Base-by-base conservation (phyloP, 2,888 invertebrate genomes). In the Xylota sylvarum region DNA sequence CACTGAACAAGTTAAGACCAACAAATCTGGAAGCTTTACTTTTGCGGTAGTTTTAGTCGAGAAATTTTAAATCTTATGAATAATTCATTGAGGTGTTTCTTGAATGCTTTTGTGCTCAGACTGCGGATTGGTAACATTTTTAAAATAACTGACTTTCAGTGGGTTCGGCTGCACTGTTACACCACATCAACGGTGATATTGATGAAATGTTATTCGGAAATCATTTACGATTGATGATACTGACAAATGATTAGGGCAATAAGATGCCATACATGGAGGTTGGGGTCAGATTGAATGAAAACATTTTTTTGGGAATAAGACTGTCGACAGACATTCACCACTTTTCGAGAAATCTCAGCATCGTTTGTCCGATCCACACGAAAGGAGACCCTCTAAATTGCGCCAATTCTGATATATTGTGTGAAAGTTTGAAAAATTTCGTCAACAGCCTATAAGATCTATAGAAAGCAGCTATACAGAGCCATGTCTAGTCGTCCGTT, bases 81-180 rank as follows among this genome's bases (percentile, higher is more conserved):
- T 55, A 55, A 43, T 55, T 55, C 55, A 55, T 55, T 4, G n/a
- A 55, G 55, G 14, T 30, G n/a, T 30, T 30, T n/a, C 27, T 30
- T 30, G 27, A 30, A 55, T 30, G 30, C 27, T 55, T 55, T 55
- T 27, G n/a, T 12, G 27, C 27, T 6, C 52, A 5, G 3, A 12
- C n/a, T 6, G 6, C 4, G 27, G 3, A 19, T 27, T 30, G 52
- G 55, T 30, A n/a, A 55, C 30, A 55, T 14, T 55, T 52, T 30
- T 30, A 6, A 55, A 19, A 48, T 48, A 10, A 19, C 10, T 48
- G 19, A 9, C 30, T 9, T 4, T n/a, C 55, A 7, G 30, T 55
- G 55, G 55, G 55, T 55, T 55, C 27, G 52, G 52, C 6, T 30
- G 12, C 27, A 2, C 27, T 55, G 30, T 55, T 55, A n/a, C 55